Conservation (phyloP, 2,113 vertebrate species). For the Serinus canaria region DNA sequence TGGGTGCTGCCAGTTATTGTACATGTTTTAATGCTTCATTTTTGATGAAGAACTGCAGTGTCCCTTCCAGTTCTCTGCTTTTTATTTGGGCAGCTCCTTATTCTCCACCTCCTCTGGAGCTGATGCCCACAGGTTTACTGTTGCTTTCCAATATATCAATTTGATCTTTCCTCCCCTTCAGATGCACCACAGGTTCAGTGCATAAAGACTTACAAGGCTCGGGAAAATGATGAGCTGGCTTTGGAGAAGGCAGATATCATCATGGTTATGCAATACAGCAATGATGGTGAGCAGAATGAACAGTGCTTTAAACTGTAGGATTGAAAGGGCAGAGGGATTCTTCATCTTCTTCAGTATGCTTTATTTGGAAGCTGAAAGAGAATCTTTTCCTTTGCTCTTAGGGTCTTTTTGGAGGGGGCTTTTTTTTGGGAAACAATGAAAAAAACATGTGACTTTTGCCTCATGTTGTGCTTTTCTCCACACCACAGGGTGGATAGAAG, state of each 20-base stretch:
- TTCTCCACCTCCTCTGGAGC: neutral
- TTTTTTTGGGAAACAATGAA: neutral
- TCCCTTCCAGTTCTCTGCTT: neutral
- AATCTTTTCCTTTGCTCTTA: neutral
- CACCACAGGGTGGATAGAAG: slow-evolving; percentile 89
- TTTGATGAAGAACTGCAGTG: neutral
- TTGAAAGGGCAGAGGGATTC: neutral
- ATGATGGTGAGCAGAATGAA: slow-evolving; percentile 81
- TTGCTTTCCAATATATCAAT: neutral
- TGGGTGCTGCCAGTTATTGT: neutral
- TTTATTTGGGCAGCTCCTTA: neutral
- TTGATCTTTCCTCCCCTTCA: slow-evolving; percentile 32
- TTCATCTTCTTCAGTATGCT: neutral
- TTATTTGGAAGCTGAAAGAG: neutral
- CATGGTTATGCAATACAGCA: slow-evolving; percentile 87
- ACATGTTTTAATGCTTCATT: neutral
- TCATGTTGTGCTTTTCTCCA: neutral
- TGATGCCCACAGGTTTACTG: neutral
- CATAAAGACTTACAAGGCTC: slow-evolving; percentile 83
- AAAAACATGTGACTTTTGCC: neutral
- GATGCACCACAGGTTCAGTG: slow-evolving; percentile 91
- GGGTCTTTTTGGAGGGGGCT: neutral
- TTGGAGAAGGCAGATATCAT: slow-evolving; percentile 95
- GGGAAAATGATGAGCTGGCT: slow-evolving; percentile 91
- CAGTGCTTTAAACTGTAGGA: neutral